Evolutionary conservation across 2,113 vertebrate species (phyloP).

Genomic region (Entomyzon cyanotis): DNA sequence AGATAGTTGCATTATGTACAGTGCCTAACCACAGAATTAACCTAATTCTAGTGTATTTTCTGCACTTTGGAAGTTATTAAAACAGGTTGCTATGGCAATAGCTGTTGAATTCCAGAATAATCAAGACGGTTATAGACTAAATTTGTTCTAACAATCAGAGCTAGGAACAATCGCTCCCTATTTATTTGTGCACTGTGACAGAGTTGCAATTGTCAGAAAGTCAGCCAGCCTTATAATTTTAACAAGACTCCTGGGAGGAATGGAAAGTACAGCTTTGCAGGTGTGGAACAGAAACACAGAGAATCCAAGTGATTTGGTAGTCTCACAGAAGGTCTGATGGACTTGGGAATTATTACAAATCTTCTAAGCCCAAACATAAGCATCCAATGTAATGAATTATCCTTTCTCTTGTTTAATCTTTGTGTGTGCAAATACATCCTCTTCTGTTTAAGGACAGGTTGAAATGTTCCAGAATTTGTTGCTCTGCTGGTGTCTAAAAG

Average conservation of each 20-base stretch:
- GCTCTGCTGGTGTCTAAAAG: background rate
- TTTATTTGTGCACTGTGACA: background rate
- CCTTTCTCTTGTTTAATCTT: background rate
- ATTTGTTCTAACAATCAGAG: slow-evolving; percentile 16
- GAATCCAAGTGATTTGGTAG: background rate
- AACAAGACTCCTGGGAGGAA: slow-evolving; percentile 1
- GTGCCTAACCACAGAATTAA: slow-evolving; percentile 23
- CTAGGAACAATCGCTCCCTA: background rate
- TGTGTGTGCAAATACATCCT: background rate
- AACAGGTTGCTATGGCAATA: slow-evolving; percentile 55
- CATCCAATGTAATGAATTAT: background rate
- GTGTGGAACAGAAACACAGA: background rate
- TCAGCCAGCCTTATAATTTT: slow-evolving; percentile 6
- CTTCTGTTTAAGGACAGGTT: background rate
- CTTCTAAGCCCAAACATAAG: background rate
- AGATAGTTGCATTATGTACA: background rate
- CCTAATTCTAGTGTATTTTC: slow-evolving; percentile 36
- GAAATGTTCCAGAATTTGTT: background rate
- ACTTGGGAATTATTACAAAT: background rate
- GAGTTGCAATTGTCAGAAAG: background rate
- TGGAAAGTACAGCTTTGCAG: background rate
- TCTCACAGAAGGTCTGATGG: background rate
- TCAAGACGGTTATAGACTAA: slow-evolving; percentile 8
- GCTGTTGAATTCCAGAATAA: slow-evolving; percentile 18
- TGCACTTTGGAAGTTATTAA: slow-evolving; percentile 28